Base-by-base conservation (phyloP, 2,797 vertebrate species). In the Sylvilagus floridanus region DNA sequence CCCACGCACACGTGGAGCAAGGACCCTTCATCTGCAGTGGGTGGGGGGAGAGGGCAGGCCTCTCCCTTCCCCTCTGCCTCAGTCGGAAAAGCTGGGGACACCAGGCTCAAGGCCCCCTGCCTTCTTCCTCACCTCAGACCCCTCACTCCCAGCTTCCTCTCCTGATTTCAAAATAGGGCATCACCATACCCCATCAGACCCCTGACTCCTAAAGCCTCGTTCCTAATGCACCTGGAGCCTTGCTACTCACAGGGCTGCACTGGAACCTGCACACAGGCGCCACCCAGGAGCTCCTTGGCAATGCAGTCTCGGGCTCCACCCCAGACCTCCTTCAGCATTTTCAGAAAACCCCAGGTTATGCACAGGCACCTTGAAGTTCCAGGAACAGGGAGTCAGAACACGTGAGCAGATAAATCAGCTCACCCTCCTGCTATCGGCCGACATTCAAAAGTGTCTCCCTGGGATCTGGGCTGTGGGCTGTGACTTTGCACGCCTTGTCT, bases 1-100 rank as follows among this genome's bases (percentile, higher is more conserved):
- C 32, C 26, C 32, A 0, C 0, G 26, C 8, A 1, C 72, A 21
- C 0, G 21, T 37, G 16, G 37, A 37, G 24, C 8, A 10, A 42
- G 50, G 28, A 12, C 57, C 3, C 5, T 72, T 30, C 50, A 5
- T 66, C 78, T 62, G 47, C 17, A 32, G 0, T 14, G 16, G 24
- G 30, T n/a, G n/a, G n/a, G 17, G 13, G 42, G 28, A 19, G 30
- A 26, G 17, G 42, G 28, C 5, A 16, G 63, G 11, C 11, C 63
- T 28, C 47, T 50, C 16, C 19, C 12, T 73, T 19, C 60, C 35
- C 4, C 5, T n/a, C 14, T 42, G 42, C 13, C 21, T 8, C 9
- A 5, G 24, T 37, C 47, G 32, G 82, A 52, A 71, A 24, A 81
- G 54, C 81, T 7, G 50, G 82, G 47, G 54, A 71, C 2, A 8